Base-by-base conservation (phyloP, 1,140 invertebrate species). In the Penaeus chinensis region DNA sequence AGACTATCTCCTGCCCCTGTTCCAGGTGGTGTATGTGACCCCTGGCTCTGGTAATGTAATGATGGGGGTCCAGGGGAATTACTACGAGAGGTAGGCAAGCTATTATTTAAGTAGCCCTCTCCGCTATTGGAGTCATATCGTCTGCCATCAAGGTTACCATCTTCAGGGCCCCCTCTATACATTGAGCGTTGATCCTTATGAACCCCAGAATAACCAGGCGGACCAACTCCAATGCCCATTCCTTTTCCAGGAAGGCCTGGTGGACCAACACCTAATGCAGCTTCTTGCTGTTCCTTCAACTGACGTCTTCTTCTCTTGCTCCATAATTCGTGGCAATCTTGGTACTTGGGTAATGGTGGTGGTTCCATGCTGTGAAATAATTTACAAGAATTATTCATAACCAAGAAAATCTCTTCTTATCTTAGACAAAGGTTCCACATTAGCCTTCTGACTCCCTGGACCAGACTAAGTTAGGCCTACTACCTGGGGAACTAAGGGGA, bases 261-360 rank as follows among this genome's bases (percentile, higher is more conserved):
- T 8, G 82, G 76, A 7, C 42, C 82, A 63, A 37, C 37, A 81
- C 69, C 60, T 8, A 82, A 60, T 92, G 87, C 93, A 92, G 93
- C 93, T 87, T 95, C 95, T 91, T 96, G 95, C 91, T 96, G 95
- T 91, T 97, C 96, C 61, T 95, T 93, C 90, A 96, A 93, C 91
- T 97, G 96, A 22, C 95, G 93, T 91, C 96, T 94, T 63, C 96
- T 94, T 92, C 97, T 97, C 92, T 99, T 99, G 90, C 97, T 98
- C 98, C 98, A 99, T 91, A 99, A 94, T 93, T 99, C 99, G 93
- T 99, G 99, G 93, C 99, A 99, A 93, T 99, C 99, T 94, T 99
- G 98, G 95, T 97, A 97, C 47, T 95, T 96, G 1, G 99, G 99
- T 88, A 99, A 92, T 91, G 96, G 94, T 19, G 96, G 96, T 24